Percentiles rank a stretch among this genome's conserved stretches.
Conservation (phyloP, 2,113 vertebrate species). For the Antigone vipio region DNA sequence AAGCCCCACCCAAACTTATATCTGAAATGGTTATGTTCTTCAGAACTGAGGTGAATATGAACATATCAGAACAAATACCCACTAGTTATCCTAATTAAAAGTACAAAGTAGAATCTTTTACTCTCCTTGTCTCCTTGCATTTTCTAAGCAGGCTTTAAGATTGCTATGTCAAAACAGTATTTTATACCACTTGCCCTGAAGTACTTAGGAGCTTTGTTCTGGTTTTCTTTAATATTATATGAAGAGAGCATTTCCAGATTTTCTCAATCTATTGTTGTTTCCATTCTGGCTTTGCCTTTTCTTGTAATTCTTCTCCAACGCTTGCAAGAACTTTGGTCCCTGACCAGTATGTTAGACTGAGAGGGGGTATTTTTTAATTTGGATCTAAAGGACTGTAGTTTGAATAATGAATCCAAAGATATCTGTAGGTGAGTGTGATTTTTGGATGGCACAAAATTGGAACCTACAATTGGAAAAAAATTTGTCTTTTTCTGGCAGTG, state of each 20-base stretch:
- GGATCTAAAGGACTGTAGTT: not conserved
- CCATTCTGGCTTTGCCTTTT: not conserved
- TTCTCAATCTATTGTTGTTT: not conserved
- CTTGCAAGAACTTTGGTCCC: not conserved
- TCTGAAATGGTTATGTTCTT: not conserved
- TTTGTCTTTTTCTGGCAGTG: not conserved
- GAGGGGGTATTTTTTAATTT: not conserved
- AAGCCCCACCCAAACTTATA: not conserved
- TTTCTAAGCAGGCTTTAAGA: not conserved
- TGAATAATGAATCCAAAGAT: not conserved
- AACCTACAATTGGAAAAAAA: not conserved
- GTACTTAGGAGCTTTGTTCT: not conserved
- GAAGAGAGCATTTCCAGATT: not conserved
- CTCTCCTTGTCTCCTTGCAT: not conserved
- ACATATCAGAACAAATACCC: not conserved
- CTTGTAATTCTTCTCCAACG: not conserved
- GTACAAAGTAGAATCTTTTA: not conserved
- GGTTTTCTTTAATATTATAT: not conserved
- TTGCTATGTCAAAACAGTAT: not conserved
- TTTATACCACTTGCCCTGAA: not conserved
- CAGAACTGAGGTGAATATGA: not conserved
- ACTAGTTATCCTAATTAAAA: not conserved
- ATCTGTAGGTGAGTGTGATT: not conserved
- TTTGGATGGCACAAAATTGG: not conserved
- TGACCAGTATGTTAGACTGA: not conserved